Percentiles rank a stretch among this genome's conserved stretches.
These are phyloP conservation scores for Caranx ignobilis DNA, from an alignment of 2,113 vertebrate genomes.

Conservation along the genomic window DNA sequence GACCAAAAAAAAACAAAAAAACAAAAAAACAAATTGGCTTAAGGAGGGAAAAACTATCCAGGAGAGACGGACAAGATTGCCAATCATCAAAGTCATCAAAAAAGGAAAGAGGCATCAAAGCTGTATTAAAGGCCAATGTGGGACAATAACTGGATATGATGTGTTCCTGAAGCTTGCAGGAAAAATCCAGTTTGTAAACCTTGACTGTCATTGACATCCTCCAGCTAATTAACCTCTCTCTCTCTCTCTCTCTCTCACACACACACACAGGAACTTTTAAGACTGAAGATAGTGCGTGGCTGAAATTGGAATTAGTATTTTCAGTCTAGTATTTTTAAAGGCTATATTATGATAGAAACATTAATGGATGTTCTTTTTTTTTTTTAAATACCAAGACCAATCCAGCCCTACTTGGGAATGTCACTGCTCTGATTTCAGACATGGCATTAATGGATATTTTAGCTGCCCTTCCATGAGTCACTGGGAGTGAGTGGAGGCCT, in stretches of 20 bases:
- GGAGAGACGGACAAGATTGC: slow-evolving; percentile 51
- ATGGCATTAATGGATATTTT: slow-evolving; percentile 48
- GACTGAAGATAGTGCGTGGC: neutral
- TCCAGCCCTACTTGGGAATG: neutral
- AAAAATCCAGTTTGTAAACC: slow-evolving; percentile 35
- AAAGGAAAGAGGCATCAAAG: slow-evolving; percentile 35
- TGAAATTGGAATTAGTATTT: neutral
- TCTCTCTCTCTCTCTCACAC: slow-evolving; percentile 14
- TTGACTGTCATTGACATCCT: slow-evolving; percentile 46
- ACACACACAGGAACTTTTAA: slow-evolving; percentile 6
- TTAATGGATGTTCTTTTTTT: neutral
- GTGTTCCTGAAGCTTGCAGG: slow-evolving; percentile 15
- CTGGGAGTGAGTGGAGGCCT: slow-evolving; percentile 34
- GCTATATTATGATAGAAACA: slow-evolving; percentile 7
- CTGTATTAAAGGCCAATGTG: slow-evolving; percentile 27
- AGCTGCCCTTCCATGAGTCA: slow-evolving; percentile 47
- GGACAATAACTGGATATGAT: slow-evolving; percentile 19
- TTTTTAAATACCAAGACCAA: slow-evolving; percentile 7
- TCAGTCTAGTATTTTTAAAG: neutral
- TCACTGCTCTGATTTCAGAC: slow-evolving; percentile 27
- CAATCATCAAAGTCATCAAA: slow-evolving; percentile 61
- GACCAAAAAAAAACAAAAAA: neutral
- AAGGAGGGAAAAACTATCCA: slow-evolving; percentile 50
- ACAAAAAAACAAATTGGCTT: slow-evolving; percentile 64
- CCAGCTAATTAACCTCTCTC: slow-evolving; percentile 40